Evolutionary conservation across 2,888 invertebrate species (phyloP), one percentile per base, ranked within the genome.

Genomic region (Cantharis flavilabris): DNA sequence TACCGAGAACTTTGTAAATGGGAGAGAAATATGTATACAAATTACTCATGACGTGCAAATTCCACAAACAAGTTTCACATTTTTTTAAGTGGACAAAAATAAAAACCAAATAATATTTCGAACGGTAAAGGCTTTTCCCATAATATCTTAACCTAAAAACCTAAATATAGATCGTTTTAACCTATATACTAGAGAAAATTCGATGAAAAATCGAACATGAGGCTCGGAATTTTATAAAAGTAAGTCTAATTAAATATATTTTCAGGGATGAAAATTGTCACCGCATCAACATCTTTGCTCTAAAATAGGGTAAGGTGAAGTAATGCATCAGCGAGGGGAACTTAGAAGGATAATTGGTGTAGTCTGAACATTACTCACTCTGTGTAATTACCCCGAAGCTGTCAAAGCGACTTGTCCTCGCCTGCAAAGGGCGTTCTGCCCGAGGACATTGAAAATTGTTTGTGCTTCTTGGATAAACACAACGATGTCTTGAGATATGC

Each of bases 391-490:
- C 88, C 87, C 86, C 79, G 82, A 83, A 87, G 87, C 87, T 84
- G 85, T 86, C 85, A 86, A 85, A 86, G 86, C 86, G 87, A 87
- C 86, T 87, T 88, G 88, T 88, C 88, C 86, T 87, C 86, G 86
- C 85, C 85, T 80, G 85, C 84, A 85, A 86, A 87, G 86, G 86
- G 86, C 85, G 85, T 84, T 83, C 82, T 82, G 85, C 86, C 86
- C 79, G 83, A 81, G 86, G 86, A 84, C 84, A 86, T 85, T 84
- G 83, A 82, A 84, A 85, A 85, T 85, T 84, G 83, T 84, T 84
- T 84, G 81, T 82, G 77, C 80, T 81, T 81, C 83, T 86, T 86
- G 80, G 79, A 71, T 82, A 82, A 79, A 81, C 81, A 81, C 77
- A 78, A 78, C 70, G 63, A 79, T 79, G 77, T 81, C 80, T 81